Percentiles rank a stretch among this genome's conserved stretches.
phyloP scores from a whole-genome alignment of 2,797 vertebrate genomes.

The Hypotaenidia okinawae region DNA sequence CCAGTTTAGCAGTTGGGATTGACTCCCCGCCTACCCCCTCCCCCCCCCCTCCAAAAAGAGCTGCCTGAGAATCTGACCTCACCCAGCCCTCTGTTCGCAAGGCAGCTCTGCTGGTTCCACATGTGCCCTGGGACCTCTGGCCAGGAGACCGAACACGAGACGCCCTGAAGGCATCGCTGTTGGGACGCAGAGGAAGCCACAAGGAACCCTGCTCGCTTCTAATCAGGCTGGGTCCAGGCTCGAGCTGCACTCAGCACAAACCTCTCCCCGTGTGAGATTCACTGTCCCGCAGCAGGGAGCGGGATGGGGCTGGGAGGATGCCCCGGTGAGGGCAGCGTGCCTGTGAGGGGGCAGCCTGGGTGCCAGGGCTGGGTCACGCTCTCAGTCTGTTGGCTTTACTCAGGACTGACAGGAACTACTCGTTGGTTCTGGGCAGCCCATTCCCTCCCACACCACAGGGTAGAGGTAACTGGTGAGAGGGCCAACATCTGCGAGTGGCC shows the following conservation, averaged over 20 bases:
- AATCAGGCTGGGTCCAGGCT: not conserved
- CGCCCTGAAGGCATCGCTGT: not conserved
- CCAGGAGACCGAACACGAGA: not conserved
- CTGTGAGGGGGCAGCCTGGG: fast-evolving
- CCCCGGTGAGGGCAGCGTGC: no score
- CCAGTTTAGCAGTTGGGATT: not conserved
- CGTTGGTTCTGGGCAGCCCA: not conserved
- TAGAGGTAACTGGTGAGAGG: not conserved
- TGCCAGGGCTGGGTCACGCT: not conserved
- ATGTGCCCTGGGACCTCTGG: not conserved
- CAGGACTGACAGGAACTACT: not conserved
- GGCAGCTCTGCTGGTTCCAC: not conserved
- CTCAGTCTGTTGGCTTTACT: not conserved
- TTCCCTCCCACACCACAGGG: not conserved
- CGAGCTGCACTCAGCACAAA: not conserved
- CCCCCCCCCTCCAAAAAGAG: not conserved
- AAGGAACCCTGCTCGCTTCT: not conserved
- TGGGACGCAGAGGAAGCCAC: not conserved
- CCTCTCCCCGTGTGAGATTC: not conserved
- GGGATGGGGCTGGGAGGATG: not conserved
- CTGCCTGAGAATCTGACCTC: not conserved
- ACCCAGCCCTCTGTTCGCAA: not conserved
- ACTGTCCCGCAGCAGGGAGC: not conserved
- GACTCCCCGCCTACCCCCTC: not conserved
- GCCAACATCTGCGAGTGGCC: not conserved